Conservation (phyloP, 2,888 invertebrate genomes). For the Hedya salicella region DNA sequence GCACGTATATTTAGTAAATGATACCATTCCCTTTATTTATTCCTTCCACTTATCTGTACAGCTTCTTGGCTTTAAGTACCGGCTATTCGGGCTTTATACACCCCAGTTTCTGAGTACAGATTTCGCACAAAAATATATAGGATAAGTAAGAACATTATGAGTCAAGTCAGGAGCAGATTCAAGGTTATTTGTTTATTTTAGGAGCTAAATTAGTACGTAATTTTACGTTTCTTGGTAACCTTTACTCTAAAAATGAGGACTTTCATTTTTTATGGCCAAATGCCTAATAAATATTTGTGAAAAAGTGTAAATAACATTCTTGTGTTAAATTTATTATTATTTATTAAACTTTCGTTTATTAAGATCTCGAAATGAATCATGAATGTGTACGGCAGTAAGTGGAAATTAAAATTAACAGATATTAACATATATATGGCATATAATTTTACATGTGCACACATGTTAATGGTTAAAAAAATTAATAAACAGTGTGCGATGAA, state of each 20-base stretch:
- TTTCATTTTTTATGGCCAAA: no score
- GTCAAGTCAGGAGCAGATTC: not conserved
- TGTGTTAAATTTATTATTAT: not conserved
- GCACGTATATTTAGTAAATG: slow-evolving; percentile 42
- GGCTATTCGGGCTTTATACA: slow-evolving; percentile 30
- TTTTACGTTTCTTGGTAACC: no score
- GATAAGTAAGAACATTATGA: not conserved
- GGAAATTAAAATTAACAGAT: not conserved
- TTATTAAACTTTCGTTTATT: not conserved
- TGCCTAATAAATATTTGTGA: no score
- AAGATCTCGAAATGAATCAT: not conserved
- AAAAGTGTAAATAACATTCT: no score
- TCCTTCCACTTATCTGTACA: slow-evolving; percentile 36
- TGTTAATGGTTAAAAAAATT: no score
- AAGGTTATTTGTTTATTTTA: not conserved
- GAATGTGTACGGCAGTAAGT: not conserved
- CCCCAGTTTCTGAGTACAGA: slow-evolving; percentile 1
- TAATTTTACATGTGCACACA: no score
- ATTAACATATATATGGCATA: no score
- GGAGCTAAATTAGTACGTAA: no score
- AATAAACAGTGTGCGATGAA: no score
- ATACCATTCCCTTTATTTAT: slow-evolving; percentile 42
- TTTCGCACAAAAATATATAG: not conserved
- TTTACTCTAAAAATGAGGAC: no score
- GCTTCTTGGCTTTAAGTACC: slow-evolving; percentile 38